Evolutionary conservation across 2,113 vertebrate species (phyloP).

Genomic region (Tinamus guttatus): DNA sequence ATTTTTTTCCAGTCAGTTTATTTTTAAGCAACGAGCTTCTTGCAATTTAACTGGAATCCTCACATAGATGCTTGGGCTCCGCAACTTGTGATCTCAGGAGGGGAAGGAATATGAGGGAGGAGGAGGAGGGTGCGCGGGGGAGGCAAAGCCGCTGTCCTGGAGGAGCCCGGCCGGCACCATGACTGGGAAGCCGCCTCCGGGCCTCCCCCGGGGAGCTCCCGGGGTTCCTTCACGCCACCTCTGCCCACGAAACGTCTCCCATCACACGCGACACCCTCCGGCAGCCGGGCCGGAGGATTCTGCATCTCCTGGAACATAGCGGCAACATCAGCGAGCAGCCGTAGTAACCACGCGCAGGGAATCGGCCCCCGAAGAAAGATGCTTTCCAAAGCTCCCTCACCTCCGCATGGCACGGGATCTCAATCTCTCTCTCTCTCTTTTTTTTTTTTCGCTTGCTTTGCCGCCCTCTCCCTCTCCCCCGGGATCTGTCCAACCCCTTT

Average conservation of each 20-base stretch:
- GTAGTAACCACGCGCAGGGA: neutral
- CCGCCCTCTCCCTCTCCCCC: neutral
- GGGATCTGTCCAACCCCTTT: neutral
- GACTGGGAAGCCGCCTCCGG: neutral
- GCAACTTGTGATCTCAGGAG: neutral
- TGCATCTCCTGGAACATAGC: conserved; percentile 67
- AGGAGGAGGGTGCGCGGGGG: neutral
- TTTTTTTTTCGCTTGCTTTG: neutral
- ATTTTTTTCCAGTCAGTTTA: neutral
- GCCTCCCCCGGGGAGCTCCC: neutral
- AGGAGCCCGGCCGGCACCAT: neutral
- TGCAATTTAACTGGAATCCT: neutral
- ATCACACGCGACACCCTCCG: conserved; percentile 63
- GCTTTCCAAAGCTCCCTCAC: conserved; percentile 45
- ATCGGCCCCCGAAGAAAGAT: conserved; percentile 49
- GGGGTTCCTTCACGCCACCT: conserved; percentile 41
- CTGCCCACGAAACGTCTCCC: conserved; percentile 59
- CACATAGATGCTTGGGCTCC: neutral
- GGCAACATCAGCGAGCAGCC: conserved; percentile 65
- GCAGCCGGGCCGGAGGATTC: conserved; percentile 65
- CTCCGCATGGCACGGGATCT: neutral
- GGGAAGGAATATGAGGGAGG: neutral
- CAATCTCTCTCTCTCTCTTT: no score
- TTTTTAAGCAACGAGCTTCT: neutral
- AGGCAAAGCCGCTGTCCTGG: neutral